A percentile compares a stretch with the other conserved stretches of the same genome.
These are phyloP conservation scores for Steinernema khuongi DNA, from an alignment of 1,140 invertebrate species.

Conservation along the genomic window DNA sequence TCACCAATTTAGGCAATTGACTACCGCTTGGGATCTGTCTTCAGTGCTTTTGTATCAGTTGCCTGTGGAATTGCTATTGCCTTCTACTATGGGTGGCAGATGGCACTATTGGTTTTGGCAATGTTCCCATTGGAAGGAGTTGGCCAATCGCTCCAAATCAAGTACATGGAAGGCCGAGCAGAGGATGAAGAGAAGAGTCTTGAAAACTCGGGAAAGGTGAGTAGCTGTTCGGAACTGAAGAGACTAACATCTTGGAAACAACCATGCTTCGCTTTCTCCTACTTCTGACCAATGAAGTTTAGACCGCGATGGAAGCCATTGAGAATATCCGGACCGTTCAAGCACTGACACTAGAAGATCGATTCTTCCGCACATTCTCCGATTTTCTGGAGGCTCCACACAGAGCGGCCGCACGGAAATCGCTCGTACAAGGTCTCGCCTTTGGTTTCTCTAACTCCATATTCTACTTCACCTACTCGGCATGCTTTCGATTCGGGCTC, in stretches of 20 bases:
- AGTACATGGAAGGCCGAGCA: slow-evolving; percentile 46
- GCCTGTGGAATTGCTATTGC: slow-evolving; percentile 57
- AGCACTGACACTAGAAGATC: slow-evolving; percentile 20
- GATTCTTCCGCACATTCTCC: slow-evolving; percentile 29
- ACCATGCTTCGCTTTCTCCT: not conserved
- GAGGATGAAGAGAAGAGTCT: slow-evolving; percentile 60
- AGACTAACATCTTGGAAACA: not conserved
- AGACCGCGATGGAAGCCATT: slow-evolving; percentile 19
- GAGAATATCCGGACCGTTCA: slow-evolving; percentile 26
- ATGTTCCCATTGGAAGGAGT: slow-evolving; percentile 60
- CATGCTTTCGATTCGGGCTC: slow-evolving; percentile 60
- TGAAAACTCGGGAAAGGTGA: slow-evolving; percentile 62
- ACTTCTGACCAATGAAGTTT: too few species aligned
- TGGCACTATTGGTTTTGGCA: slow-evolving; percentile 54
- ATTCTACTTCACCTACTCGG: slow-evolving; percentile 60
- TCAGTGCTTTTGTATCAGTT: slow-evolving; percentile 61
- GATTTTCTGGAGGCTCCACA: slow-evolving; percentile 16
- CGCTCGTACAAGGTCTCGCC: slow-evolving; percentile 14
- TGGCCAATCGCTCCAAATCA: slow-evolving; percentile 44
- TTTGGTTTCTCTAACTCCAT: slow-evolving; percentile 55
- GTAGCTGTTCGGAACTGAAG: not conserved
- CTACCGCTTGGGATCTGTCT: slow-evolving; percentile 59
- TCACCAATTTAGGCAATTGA: slow-evolving; percentile 60
- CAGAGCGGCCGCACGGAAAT: not conserved
- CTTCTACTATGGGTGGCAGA: slow-evolving; percentile 60